phyloP scores from a whole-genome alignment of 1,140 invertebrate genomes.

The Cataglyphis hispanica region DNA sequence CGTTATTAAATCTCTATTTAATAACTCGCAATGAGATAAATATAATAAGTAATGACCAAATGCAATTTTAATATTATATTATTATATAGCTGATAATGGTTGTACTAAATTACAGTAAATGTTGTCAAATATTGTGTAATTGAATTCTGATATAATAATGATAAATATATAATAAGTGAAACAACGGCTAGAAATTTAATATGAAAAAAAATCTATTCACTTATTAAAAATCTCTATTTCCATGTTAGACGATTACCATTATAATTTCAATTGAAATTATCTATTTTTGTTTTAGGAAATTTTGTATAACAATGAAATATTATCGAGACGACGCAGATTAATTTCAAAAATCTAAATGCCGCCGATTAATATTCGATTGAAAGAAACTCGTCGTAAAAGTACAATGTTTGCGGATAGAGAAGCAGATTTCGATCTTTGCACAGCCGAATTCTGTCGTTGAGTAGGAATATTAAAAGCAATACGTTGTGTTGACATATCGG shows the following conservation, averaged over 20 bases:
- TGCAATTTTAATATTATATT: conserved; percentile 43
- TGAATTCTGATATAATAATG: conserved; percentile 13
- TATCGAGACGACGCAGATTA: not conserved
- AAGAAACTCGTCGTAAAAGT: not conserved
- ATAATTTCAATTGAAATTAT: not conserved
- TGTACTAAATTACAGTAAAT: conserved; percentile 28
- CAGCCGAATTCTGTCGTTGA: conserved; percentile 37
- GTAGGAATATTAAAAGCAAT: conserved; percentile 70
- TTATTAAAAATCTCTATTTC: not conserved
- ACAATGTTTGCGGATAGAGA: not conserved
- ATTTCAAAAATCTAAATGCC: not conserved
- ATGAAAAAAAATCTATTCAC: not conserved
- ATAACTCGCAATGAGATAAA: conserved; percentile 24
- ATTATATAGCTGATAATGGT: conserved; percentile 10
- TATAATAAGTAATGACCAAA: conserved; percentile 35
- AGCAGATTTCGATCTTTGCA: conserved; percentile 8
- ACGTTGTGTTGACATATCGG: conserved; percentile 70
- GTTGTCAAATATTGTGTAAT: conserved; percentile 15
- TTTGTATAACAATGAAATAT: not conserved
- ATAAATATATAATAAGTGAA: not conserved
- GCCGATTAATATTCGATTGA: conserved; percentile 5
- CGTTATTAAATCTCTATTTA: conserved; percentile 24
- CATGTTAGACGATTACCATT: not conserved
- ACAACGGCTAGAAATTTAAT: conserved; percentile 16
- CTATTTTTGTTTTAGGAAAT: conserved; percentile 16